A percentile compares a stretch with the other conserved stretches of the same genome.
phyloP scores from a whole-genome alignment of 2,113 vertebrate genomes.

The Mus pahari region DNA sequence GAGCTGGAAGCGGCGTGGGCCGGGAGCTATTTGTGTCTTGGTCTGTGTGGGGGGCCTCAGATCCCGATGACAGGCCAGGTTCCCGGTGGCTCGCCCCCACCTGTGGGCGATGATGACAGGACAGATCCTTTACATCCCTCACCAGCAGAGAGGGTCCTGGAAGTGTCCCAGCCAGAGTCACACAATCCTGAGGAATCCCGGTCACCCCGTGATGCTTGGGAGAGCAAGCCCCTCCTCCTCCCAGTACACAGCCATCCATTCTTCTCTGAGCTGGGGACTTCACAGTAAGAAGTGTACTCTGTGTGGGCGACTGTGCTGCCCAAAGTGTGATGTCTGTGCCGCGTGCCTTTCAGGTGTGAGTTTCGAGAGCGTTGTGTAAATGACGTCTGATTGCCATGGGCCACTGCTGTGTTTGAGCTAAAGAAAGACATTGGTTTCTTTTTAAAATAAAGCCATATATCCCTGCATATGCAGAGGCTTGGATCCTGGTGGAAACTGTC shows the following conservation, averaged over 20 bases:
- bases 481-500: neutral
- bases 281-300: neutral
- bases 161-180: neutral
- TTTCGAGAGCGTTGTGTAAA: neutral
- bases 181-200: neutral
- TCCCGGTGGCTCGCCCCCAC: slow-evolving; percentile 50
- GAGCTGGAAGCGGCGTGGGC: slow-evolving; percentile 70
- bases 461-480: neutral
- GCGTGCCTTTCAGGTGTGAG: neutral
- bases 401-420: neutral
- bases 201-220: neutral
- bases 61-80: slow-evolving; percentile 49
- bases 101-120: neutral
- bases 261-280: neutral
- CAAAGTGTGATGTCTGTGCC: neutral
- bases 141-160: neutral
- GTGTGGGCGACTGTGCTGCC: neutral
- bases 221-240: neutral
- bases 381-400: neutral
- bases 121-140: neutral
- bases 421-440: neutral
- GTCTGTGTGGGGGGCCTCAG: slow-evolving; percentile 60
- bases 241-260: neutral
- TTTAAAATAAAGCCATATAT: slow-evolving; percentile 68
- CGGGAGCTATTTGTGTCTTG: slow-evolving; percentile 71